Conservation (phyloP, 92 coral and sea anemone species). For the Metridium senile region DNA sequence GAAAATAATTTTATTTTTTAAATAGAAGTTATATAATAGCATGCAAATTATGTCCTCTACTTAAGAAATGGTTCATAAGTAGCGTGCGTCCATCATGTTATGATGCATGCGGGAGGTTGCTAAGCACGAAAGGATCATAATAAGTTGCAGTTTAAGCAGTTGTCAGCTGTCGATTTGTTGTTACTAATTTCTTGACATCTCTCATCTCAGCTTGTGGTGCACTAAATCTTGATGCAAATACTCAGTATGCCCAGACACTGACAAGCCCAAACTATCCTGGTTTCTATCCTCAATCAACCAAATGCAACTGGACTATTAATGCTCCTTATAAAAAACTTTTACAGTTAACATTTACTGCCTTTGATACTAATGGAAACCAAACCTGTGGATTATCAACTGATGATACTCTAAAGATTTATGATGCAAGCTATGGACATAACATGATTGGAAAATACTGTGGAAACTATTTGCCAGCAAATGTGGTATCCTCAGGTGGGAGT, state of each 20-base stretch:
- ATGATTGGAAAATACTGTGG: slow-evolving; percentile 67
- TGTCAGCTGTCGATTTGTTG: too few relatives aligned
- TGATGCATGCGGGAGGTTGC: too few relatives aligned
- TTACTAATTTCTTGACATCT: too few relatives aligned
- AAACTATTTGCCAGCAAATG: slow-evolving; percentile 44
- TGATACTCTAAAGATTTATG: neutral
- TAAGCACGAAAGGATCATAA: too few relatives aligned
- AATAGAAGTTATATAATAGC: too few relatives aligned
- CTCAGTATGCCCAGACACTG: neutral
- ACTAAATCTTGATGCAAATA: too few relatives aligned
- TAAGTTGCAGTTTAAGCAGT: too few relatives aligned
- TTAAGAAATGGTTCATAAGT: too few relatives aligned
- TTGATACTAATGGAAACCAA: neutral
- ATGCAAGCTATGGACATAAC: neutral
- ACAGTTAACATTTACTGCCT: neutral
- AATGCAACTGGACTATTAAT: neutral
- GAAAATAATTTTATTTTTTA: too few relatives aligned
- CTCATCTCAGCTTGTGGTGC: too few relatives aligned
- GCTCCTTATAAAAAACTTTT: neutral
- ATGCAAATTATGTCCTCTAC: too few relatives aligned
- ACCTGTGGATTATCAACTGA: neutral
- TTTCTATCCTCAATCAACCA: neutral
- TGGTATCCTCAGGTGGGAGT: slow-evolving; percentile 24
- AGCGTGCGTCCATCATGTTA: too few relatives aligned
- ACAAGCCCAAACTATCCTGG: neutral